Evolutionary conservation across 2,113 vertebrate species (phyloP).

Genomic region (Penelope pileata): DNA sequence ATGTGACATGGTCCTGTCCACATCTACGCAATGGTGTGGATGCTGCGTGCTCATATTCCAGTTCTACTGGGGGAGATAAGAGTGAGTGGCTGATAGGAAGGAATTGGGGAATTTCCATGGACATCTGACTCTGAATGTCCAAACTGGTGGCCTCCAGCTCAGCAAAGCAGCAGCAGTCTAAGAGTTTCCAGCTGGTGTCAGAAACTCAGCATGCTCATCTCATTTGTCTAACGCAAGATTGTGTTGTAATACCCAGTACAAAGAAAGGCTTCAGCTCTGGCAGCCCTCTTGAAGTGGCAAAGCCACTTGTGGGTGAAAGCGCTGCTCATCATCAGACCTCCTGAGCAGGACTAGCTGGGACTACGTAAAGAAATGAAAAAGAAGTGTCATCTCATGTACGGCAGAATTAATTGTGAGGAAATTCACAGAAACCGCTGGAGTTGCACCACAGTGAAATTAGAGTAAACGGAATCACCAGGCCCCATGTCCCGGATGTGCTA

Average conservation of each 20-base stretch:
- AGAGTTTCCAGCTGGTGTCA: neutral
- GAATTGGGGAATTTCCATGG: neutral
- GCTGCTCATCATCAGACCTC: neutral
- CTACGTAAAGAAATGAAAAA: neutral
- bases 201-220: neutral
- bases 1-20: neutral
- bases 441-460: neutral
- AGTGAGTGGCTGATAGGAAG: neutral
- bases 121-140: neutral
- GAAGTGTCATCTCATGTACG: neutral
- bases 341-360: neutral
- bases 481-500: neutral
- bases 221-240: neutral
- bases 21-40: rapidly evolving
- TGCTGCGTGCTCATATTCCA: neutral
- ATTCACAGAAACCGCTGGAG: neutral
- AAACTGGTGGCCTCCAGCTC: neutral
- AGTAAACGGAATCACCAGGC: neutral
- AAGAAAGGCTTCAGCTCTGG: neutral
- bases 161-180: neutral
- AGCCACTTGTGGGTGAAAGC: neutral
- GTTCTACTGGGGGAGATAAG: neutral
- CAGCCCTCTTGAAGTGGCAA: neutral
- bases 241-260: neutral
- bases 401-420: neutral